phyloP scores from a whole-genome alignment of 2,888 invertebrate species.

The Automeris io region DNA sequence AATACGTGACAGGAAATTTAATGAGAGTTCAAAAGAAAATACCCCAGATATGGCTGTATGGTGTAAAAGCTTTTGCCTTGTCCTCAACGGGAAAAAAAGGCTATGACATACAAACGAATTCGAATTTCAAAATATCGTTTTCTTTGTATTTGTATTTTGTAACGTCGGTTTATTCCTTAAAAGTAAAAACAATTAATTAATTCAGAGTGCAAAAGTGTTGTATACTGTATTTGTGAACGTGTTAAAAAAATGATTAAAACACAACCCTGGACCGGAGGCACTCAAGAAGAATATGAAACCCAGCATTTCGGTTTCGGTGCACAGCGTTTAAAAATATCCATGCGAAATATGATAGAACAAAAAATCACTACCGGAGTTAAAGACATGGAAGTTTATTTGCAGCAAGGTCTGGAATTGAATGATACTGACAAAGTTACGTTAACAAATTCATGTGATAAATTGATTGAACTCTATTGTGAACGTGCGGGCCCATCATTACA shows the following conservation, averaged over 20 bases:
- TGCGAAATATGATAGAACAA: conserved; percentile 64
- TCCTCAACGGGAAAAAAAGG: too few relatives aligned
- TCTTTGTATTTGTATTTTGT: too few relatives aligned
- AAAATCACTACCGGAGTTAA: conserved; percentile 58
- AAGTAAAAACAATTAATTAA: too few relatives aligned
- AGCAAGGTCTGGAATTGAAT: conserved; percentile 49
- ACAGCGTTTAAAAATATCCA: conserved; percentile 60
- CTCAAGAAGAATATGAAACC: conserved; percentile 68
- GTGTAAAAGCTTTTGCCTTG: too few relatives aligned
- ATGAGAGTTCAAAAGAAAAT: too few relatives aligned
- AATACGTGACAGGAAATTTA: too few relatives aligned
- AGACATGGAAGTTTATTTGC: conserved; percentile 56
- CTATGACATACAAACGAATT: too few relatives aligned
- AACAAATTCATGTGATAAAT: conserved; percentile 52
- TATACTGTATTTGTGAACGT: too few relatives aligned
- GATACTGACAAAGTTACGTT: conserved; percentile 56
- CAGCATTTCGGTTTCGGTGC: conserved; percentile 69
- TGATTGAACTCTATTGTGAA: conserved; percentile 54
- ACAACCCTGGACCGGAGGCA: conserved; percentile 54
- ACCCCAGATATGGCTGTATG: too few relatives aligned
- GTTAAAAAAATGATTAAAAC: conserved; percentile 53
- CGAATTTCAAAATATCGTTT: too few relatives aligned
- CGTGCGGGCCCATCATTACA: conserved; percentile 51
- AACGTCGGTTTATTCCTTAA: too few relatives aligned
- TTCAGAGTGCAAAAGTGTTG: too few relatives aligned